Conservation (phyloP, 1,140 invertebrate species). For the Bombus breviceps region DNA sequence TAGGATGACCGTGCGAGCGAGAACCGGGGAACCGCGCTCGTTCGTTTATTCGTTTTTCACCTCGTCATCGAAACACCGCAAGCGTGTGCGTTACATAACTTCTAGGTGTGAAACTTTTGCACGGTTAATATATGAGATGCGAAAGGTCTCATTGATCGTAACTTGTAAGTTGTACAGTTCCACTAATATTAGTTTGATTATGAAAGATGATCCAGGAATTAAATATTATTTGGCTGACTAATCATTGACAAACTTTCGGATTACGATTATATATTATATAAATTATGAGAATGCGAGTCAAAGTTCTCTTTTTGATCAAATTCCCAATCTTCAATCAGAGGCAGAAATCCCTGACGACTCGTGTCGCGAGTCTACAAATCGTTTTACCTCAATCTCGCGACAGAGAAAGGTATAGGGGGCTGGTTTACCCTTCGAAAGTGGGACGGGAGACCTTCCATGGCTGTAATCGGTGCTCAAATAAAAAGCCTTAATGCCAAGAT, state of each 20-base stretch:
- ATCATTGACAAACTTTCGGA: not conserved
- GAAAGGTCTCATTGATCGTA: not conserved
- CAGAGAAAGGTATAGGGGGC: conserved; percentile 7
- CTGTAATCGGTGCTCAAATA: conserved; percentile 79
- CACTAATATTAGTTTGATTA: not conserved
- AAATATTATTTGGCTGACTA: not conserved
- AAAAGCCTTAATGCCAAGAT: conserved; percentile 80
- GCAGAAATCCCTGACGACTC: conserved; percentile 68
- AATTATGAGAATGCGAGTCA: not conserved
- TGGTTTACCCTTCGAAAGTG: conserved; percentile 55
- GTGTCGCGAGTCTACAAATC: conserved; percentile 74
- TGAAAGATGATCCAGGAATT: no score
- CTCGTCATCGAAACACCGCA: conserved; percentile 63
- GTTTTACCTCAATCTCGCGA: conserved; percentile 78
- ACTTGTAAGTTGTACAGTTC: not conserved
- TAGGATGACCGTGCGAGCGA: conserved; percentile 73
- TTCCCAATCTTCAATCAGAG: conserved; percentile 1
- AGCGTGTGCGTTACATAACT: conserved; percentile 15
- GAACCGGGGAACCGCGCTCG: conserved; percentile 45
- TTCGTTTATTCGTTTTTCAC: conserved; percentile 77
- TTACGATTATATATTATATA: not conserved
- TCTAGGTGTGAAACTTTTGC: conserved; percentile 10
- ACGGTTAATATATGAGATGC: not conserved
- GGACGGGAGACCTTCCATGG: conserved; percentile 56
- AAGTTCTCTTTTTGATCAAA: conserved; percentile 30